Evolutionary conservation across 2,888 invertebrate species (phyloP).

Genomic region (Patella caerulea): DNA sequence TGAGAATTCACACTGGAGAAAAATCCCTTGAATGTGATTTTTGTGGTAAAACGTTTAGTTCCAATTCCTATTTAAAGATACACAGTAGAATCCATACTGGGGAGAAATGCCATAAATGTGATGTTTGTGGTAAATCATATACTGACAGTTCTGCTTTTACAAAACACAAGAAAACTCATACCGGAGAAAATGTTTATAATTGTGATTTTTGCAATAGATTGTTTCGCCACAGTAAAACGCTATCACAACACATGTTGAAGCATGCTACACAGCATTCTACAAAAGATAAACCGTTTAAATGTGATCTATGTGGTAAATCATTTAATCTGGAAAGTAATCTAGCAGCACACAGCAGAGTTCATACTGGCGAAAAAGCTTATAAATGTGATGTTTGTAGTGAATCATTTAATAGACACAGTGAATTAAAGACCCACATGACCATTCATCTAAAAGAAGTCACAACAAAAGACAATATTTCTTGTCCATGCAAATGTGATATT

Average conservation of each 20-base stretch:
- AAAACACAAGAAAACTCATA: not conserved
- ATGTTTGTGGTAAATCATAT: not conserved
- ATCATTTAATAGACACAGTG: too few species aligned
- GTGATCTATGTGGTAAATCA: too few species aligned
- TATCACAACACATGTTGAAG: not conserved
- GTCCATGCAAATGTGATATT: too few species aligned
- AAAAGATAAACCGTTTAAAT: too few species aligned
- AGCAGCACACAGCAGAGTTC: too few species aligned
- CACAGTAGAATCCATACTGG: not conserved
- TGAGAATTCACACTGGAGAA: not conserved
- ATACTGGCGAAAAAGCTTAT: too few species aligned
- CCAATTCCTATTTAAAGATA: not conserved
- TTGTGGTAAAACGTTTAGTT: not conserved
- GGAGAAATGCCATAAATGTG: not conserved
- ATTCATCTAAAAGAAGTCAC: too few species aligned
- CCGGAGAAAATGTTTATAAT: not conserved
- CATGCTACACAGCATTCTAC: not conserved
- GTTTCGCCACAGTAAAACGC: not conserved
- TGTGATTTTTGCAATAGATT: not conserved
- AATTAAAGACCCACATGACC: too few species aligned
- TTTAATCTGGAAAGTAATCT: too few species aligned
- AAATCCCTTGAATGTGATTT: not conserved
- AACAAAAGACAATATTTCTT: too few species aligned
- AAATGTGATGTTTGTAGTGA: too few species aligned
- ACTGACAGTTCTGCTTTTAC: not conserved